A percentile compares a stretch with the other conserved stretches of the same genome.
These are phyloP conservation scores for Montipora efflorescens DNA, from an alignment of 64 coral and sea anemone genomes.

Conservation along the genomic window DNA sequence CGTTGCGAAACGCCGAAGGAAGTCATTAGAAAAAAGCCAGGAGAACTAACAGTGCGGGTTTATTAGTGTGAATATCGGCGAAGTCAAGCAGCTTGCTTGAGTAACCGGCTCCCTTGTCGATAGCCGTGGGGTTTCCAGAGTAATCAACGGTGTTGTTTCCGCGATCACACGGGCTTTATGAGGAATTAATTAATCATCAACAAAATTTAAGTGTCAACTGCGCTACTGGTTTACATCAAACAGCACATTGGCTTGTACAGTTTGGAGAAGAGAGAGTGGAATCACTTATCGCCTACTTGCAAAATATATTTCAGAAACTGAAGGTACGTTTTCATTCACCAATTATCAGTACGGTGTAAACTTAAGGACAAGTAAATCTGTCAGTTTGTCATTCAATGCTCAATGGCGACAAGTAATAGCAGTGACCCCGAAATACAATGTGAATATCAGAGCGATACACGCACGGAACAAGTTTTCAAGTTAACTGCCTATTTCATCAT, in stretches of 20 bases:
- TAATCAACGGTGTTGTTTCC: background rate
- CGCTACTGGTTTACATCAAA: background rate
- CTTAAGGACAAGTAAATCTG: background rate
- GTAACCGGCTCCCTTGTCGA: background rate
- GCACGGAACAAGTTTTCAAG: slow-evolving; percentile 36
- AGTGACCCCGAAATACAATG: background rate
- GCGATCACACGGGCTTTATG: background rate
- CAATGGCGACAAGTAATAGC: background rate
- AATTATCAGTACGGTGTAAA: background rate
- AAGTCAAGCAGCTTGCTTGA: background rate
- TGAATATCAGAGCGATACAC: background rate
- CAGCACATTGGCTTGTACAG: background rate
- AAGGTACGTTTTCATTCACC: slow-evolving; percentile 4
- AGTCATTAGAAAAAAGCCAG: background rate
- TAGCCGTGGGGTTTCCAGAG: background rate
- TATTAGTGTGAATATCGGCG: background rate
- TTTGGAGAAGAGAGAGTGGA: background rate
- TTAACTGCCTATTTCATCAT: slow-evolving; percentile 63
- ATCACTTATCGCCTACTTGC: slow-evolving; percentile 49
- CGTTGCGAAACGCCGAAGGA: slow-evolving; percentile 2
- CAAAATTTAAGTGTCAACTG: background rate
- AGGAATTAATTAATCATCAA: background rate
- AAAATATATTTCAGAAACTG: slow-evolving; percentile 22
- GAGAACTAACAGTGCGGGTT: slow-evolving; percentile 14
- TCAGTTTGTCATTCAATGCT: background rate